phyloP scores from a whole-genome alignment of 2,888 invertebrate genomes.

The Argyra leucocephala region DNA sequence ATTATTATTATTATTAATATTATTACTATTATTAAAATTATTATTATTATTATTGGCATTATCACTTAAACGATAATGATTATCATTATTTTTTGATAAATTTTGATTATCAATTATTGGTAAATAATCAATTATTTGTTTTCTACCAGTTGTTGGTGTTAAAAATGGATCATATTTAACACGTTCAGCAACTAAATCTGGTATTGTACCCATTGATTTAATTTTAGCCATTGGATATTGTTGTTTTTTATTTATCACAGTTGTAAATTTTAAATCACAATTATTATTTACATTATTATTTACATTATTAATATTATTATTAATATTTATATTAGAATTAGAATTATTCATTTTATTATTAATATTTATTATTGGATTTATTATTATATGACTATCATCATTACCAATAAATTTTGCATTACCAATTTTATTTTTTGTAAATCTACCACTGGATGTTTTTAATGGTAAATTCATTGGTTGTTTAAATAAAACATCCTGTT shows the following conservation, averaged over 20 bases:
- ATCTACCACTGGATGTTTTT: slow-evolving; percentile 30
- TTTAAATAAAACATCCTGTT: slow-evolving; percentile 14
- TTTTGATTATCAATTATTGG: slow-evolving; percentile 8
- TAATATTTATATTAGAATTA: background rate
- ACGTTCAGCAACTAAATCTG: slow-evolving; percentile 39
- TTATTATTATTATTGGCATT: background rate
- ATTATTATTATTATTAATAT: background rate
- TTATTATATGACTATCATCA: slow-evolving; percentile 32
- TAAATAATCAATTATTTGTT: slow-evolving; percentile 23
- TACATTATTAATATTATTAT: background rate
- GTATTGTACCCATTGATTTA: slow-evolving; percentile 43
- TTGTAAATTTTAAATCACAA: background rate
- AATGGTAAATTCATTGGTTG: slow-evolving; percentile 9
- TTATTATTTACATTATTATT: background rate
- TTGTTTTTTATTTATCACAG: slow-evolving; percentile 21
- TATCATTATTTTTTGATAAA: background rate
- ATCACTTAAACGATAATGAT: background rate
- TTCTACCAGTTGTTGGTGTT: slow-evolving; percentile 39
- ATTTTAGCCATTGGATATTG: slow-evolving; percentile 42
- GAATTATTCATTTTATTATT: background rate
- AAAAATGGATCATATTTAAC: slow-evolving; percentile 40
- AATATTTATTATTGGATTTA: slow-evolving; percentile 13
- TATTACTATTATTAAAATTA: background rate
- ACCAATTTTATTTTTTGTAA: slow-evolving; percentile 40
- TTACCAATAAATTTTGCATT: slow-evolving; percentile 43